Evolutionary conservation across 2,888 invertebrate species (phyloP).

Genomic region (Carterocephalus palaemon): DNA sequence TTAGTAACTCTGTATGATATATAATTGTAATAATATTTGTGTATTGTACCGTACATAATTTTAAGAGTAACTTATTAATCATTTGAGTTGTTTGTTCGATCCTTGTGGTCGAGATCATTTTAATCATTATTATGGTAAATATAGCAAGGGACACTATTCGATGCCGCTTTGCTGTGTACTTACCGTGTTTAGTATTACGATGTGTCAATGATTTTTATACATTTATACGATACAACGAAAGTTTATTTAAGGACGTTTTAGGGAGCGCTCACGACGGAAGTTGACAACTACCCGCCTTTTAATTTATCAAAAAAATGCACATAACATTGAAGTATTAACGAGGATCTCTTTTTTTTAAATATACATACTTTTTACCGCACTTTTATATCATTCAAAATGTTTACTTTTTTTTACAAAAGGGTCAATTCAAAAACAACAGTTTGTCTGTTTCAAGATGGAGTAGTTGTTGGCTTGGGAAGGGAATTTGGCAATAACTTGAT

Average conservation of each 20-base stretch:
- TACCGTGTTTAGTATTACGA: constrained; percentile 56
- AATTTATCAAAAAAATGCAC: neutral
- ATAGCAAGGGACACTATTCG: constrained; percentile 2
- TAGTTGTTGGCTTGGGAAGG: constrained; percentile 26
- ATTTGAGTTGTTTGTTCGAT: constrained; percentile 23
- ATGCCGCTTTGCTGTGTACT: constrained; percentile 42
- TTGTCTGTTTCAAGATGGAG: constrained; percentile 3
- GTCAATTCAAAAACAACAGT: too few species aligned
- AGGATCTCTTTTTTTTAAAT: constrained; percentile 1
- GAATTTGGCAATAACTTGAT: constrained; percentile 31
- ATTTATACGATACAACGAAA: constrained; percentile 62
- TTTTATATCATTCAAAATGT: too few species aligned
- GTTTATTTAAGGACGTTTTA: constrained; percentile 6
- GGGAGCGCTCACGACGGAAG: constrained; percentile 4
- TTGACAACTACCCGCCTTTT: constrained; percentile 12
- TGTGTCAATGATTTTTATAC: constrained; percentile 68
- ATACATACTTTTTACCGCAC: neutral
- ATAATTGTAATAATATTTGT: constrained; percentile 36
- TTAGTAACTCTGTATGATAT: constrained; percentile 5
- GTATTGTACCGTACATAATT: constrained; percentile 38
- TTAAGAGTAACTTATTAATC: constrained; percentile 47
- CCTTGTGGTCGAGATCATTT: constrained; percentile 4
- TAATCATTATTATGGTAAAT: constrained; percentile 1
- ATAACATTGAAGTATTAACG: neutral
- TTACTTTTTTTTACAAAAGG: too few species aligned